Percentiles rank a stretch among this genome's conserved stretches.
Conservation (phyloP, 2,797 vertebrate species). For the Poeciliopsis paucimaculata region DNA sequence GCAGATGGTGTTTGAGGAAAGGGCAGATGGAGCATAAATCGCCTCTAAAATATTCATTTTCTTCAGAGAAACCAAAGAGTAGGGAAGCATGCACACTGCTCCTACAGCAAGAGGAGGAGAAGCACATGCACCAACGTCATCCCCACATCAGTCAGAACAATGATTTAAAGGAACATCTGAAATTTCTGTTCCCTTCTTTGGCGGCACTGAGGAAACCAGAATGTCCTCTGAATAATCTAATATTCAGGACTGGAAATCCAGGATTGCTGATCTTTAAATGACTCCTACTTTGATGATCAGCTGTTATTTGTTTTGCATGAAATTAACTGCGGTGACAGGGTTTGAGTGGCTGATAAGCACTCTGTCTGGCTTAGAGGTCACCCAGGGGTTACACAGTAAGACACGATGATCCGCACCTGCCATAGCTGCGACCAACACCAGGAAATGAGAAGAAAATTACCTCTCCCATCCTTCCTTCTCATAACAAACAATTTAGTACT, state of each 20-base stretch:
- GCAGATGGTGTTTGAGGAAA: conserved; percentile 73
- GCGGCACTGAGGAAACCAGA: conserved; percentile 11
- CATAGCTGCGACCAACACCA: conserved; percentile 76
- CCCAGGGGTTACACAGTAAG: conserved; percentile 87
- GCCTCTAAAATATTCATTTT: conserved; percentile 72
- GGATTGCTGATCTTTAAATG: conserved; percentile 24
- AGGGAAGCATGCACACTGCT: conserved; percentile 46
- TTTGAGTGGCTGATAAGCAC: conserved; percentile 79
- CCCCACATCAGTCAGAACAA: conserved; percentile 31
- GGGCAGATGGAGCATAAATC: conserved; percentile 74
- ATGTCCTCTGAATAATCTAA: conserved; percentile 31
- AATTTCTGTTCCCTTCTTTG: conserved; percentile 15
- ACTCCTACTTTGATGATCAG: conserved; percentile 75
- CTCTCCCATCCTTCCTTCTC: background rate
- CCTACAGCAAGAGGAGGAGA: conserved; percentile 33
- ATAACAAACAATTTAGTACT: conserved; percentile 10
- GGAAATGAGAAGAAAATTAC: conserved; percentile 2
- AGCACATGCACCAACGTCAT: conserved; percentile 45
- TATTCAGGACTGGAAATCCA: conserved; percentile 28
- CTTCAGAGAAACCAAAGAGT: conserved; percentile 54
- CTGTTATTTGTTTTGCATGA: conserved; percentile 82
- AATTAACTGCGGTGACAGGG: conserved; percentile 79
- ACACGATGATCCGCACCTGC: conserved; percentile 85
- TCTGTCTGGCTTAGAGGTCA: conserved; percentile 81
- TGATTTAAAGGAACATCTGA: conserved; percentile 18